phyloP scores from a whole-genome alignment of 2,797 vertebrate genomes.

The Cyclura pinguis region DNA sequence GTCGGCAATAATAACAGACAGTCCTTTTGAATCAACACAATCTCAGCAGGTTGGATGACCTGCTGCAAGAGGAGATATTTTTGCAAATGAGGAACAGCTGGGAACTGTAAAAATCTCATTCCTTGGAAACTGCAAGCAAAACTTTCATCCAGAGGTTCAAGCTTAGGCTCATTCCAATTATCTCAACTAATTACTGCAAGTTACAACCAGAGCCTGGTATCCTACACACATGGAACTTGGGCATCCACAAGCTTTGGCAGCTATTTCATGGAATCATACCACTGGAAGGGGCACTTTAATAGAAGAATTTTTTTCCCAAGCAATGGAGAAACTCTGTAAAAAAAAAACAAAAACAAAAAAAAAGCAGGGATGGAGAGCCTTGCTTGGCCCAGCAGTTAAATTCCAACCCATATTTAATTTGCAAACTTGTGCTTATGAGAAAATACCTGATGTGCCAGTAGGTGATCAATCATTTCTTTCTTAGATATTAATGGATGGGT shows the following conservation, averaged over 20 bases:
- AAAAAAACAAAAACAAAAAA: too few relatives aligned
- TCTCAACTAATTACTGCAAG: not conserved
- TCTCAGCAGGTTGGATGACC: not conserved
- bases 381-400: too few relatives aligned
- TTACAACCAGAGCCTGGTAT: not conserved
- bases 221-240: not conserved
- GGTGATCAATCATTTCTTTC: too few relatives aligned
- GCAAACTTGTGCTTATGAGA: too few relatives aligned
- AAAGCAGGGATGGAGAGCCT: too few relatives aligned
- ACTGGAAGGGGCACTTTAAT: not conserved
- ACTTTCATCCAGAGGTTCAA: slow-evolving; percentile 1
- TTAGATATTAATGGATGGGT: too few relatives aligned
- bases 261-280: not conserved
- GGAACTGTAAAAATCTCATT: slow-evolving; percentile 6
- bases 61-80: not conserved
- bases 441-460: too few relatives aligned
- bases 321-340: too few relatives aligned
- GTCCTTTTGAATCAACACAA: slow-evolving; percentile 3
- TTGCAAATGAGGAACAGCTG: slow-evolving; percentile 34
- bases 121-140: slow-evolving; percentile 10
- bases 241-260: not conserved
- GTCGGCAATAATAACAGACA: not conserved
- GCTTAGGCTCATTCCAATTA: slow-evolving; percentile 7
- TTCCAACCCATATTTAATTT: too few relatives aligned
- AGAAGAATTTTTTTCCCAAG: too few relatives aligned